phyloP scores from a whole-genome alignment of 2,888 invertebrate genomes.

The Epirrhoe tristata region DNA sequence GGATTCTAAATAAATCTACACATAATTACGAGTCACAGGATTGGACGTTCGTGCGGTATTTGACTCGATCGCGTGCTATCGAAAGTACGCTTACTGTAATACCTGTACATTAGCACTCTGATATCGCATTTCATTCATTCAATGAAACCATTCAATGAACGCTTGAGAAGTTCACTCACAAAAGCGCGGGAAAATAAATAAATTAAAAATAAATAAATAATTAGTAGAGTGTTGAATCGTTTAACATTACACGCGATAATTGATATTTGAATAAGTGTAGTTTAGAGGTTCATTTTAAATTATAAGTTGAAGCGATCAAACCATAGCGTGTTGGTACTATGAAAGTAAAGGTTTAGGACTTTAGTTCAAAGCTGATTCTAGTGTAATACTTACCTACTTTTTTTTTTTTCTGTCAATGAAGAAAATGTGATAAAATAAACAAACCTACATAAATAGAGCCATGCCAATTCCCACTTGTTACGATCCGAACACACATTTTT shows the following conservation, averaged over 20 bases:
- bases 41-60: background rate
- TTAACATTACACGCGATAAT: conserved; percentile 65
- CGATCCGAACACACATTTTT: no score
- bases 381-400: no score
- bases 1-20: no score
- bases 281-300: conserved; percentile 38
- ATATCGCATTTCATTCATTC: conserved; percentile 45
- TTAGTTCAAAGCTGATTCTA: no score
- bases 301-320: conserved; percentile 21
- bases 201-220: conserved; percentile 70
- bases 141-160: conserved; percentile 37
- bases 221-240: conserved; percentile 78
- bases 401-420: no score
- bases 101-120: conserved; percentile 67
- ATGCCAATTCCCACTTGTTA: no score
- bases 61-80: background rate
- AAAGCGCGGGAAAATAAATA: conserved; percentile 60
- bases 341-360: background rate
- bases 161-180: conserved; percentile 44
- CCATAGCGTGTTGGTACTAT: no score
- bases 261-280: conserved; percentile 62
- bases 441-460: no score
- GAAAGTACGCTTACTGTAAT: conserved; percentile 35
- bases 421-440: no score
- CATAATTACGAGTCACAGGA: background rate